Evolutionary conservation across 2,888 invertebrate genomes (phyloP).

Genomic region (Spodoptera picta): DNA sequence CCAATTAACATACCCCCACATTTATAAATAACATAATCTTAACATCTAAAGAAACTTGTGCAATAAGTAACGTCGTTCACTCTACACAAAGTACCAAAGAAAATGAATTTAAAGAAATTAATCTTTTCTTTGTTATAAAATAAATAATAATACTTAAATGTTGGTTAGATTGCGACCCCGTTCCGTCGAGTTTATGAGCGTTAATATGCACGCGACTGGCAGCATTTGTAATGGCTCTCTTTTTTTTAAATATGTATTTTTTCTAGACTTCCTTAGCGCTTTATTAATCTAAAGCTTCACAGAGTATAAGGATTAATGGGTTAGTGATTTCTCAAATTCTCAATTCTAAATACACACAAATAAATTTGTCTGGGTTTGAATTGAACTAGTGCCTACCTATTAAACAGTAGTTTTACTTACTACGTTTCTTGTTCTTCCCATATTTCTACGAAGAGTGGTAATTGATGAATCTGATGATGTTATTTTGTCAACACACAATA

Average conservation of each 20-base stretch:
- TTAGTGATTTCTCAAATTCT: no score
- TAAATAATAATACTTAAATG: conserved; percentile 20
- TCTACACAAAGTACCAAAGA: conserved; percentile 8
- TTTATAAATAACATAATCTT: conserved; percentile 20
- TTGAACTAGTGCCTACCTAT: no score
- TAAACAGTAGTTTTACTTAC: no score
- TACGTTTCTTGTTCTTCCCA: no score
- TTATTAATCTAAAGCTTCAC: no score
- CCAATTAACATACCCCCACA: background rate
- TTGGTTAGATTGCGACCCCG: conserved; percentile 19
- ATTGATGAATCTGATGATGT: no score
- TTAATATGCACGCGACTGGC: conserved; percentile 7
- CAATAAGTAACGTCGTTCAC: conserved; percentile 13
- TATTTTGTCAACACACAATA: no score
- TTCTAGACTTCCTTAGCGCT: no score
- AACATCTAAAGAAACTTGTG: conserved; percentile 16
- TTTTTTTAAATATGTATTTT: background rate
- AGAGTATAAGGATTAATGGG: no score
- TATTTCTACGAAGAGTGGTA: no score
- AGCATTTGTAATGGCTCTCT: background rate
- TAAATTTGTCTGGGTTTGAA: no score
- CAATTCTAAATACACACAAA: no score
- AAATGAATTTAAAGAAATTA: conserved; percentile 29
- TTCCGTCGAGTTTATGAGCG: conserved; percentile 30
- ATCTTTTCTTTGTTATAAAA: conserved; percentile 23